Conservation (phyloP, 2,888 invertebrate species). For the Caenorhabditis becei region DNA sequence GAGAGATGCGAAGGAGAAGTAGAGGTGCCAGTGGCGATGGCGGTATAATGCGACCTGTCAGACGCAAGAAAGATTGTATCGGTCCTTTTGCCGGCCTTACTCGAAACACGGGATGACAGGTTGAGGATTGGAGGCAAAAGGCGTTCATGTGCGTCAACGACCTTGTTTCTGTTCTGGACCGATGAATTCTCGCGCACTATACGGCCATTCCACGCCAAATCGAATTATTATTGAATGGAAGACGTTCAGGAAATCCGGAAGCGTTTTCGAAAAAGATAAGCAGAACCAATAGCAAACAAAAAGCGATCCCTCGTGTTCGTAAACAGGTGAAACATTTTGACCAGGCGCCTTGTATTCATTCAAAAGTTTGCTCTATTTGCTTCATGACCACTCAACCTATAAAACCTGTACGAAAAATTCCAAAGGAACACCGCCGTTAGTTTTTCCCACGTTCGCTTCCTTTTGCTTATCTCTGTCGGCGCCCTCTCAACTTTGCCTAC, state of each 20-base stretch:
- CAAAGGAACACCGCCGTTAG: conserved; percentile 10
- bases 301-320: too few relatives aligned
- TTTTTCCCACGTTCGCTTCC: not conserved
- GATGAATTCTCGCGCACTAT: conserved; percentile 43
- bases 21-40: conserved; percentile 23
- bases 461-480: conserved; percentile 31
- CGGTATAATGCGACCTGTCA: conserved; percentile 35
- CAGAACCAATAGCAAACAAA: too few relatives aligned
- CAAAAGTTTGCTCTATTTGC: too few relatives aligned
- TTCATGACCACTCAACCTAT: not conserved
- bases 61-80: conserved; percentile 53
- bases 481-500: not conserved
- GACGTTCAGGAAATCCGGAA: not conserved
- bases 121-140: not conserved
- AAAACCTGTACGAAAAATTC: conserved; percentile 9
- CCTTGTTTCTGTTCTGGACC: conserved; percentile 59
- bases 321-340: too few relatives aligned
- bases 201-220: conserved; percentile 29
- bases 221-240: conserved; percentile 34
- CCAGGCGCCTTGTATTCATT: too few relatives aligned
- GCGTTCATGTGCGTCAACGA: conserved; percentile 59
- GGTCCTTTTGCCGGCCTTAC: conserved; percentile 26
- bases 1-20: not conserved
- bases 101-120: conserved; percentile 23
- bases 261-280: not conserved